Evolutionary conservation across 1,140 invertebrate genomes (phyloP).

Genomic region (Chrysopa pallens): DNA sequence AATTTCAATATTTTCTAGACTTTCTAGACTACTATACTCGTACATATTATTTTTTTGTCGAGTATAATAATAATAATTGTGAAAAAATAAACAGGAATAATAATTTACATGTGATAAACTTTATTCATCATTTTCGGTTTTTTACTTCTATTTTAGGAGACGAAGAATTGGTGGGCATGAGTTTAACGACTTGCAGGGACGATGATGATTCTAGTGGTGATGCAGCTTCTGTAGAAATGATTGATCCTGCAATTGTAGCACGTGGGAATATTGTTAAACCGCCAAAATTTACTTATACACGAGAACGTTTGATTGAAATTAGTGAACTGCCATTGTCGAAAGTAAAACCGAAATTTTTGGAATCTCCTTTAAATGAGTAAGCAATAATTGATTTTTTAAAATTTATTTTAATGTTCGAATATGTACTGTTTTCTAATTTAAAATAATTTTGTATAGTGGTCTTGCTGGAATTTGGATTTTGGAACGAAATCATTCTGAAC

Average conservation of each 20-base stretch:
- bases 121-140: not conserved
- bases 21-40: no score
- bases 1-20: no score
- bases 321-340: conserved; percentile 53
- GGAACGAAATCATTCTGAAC: conserved; percentile 34
- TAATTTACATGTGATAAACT: no score
- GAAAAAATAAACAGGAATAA: no score
- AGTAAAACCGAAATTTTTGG: conserved; percentile 43
- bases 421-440: conserved; percentile 13
- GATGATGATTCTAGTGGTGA: conserved; percentile 8
- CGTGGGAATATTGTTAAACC: conserved; percentile 2
- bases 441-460: conserved; percentile 14
- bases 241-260: conserved; percentile 16
- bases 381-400: not conserved
- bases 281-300: conserved; percentile 11
- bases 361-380: not conserved
- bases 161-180: conserved; percentile 6
- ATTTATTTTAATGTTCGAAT: conserved; percentile 3
- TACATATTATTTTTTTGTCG: no score
- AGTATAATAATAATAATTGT: no score
- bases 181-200: conserved; percentile 5
- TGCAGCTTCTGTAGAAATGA: conserved; percentile 6
- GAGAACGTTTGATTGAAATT: conserved; percentile 57
- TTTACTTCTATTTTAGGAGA: conserved; percentile 2
- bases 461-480: conserved; percentile 38